These are phyloP conservation scores for Varecia variegata DNA, from an alignment of 2,797 vertebrate genomes.

Conservation along the genomic window DNA sequence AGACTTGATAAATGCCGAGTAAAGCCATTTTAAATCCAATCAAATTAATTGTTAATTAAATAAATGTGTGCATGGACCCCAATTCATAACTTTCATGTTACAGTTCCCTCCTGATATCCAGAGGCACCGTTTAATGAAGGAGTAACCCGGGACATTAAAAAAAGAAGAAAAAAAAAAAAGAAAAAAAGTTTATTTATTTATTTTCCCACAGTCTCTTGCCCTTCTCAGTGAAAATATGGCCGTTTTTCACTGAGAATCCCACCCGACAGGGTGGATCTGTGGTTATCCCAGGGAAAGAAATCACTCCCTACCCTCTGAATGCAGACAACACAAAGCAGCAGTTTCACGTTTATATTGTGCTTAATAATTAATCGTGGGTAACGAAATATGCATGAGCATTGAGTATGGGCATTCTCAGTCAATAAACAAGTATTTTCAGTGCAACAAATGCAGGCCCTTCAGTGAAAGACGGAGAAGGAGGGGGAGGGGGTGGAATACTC, in stretches of 20 bases:
- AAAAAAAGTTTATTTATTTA: constrained; percentile 2
- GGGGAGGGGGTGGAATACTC: too few species aligned
- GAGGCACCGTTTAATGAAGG: background rate
- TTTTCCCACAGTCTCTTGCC: background rate
- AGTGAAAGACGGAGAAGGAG: background rate
- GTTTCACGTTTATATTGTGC: background rate
- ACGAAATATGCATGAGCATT: background rate
- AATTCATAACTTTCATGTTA: background rate
- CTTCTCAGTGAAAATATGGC: background rate
- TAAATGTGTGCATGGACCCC: background rate
- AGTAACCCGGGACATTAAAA: background rate
- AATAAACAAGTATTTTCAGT: background rate
- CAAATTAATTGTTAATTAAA: constrained; percentile 39
- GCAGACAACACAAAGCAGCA: background rate
- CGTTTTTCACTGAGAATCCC: background rate
- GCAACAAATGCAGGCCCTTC: background rate
- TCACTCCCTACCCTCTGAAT: background rate
- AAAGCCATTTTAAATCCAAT: constrained; percentile 30
- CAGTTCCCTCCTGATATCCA: background rate
- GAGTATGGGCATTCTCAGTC: background rate
- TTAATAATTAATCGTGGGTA: background rate
- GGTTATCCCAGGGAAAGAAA: background rate
- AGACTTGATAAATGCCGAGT: background rate
- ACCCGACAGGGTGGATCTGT: background rate
- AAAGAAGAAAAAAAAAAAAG: too few species aligned